Percentiles rank a stretch among this genome's conserved stretches.
Evolutionary conservation across 2,113 vertebrate genomes (phyloP).

Genomic region (zebrafish (Danio rerio)): DNA sequence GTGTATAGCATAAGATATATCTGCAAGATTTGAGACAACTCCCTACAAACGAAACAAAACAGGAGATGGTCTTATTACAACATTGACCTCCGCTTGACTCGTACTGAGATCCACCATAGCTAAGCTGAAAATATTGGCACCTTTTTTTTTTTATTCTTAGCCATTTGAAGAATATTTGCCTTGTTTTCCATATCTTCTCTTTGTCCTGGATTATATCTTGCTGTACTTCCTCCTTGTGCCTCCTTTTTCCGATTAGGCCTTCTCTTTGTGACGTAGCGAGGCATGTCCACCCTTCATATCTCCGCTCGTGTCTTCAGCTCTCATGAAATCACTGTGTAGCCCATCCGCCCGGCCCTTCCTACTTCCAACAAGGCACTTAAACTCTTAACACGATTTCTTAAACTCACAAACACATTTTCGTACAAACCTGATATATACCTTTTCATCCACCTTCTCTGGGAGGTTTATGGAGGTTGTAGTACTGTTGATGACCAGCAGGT

Average conservation of each 20-base stretch:
- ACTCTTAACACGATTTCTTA: neutral
- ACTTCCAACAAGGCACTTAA: constrained; percentile 23
- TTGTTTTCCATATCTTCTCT: constrained; percentile 33
- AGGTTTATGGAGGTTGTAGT: constrained; percentile 5
- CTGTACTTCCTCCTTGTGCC: constrained; percentile 35
- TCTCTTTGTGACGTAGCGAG: constrained; percentile 29
- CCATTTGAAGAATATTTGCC: constrained; percentile 12
- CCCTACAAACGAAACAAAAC: neutral
- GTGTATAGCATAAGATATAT: neutral
- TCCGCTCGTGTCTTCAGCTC: neutral
- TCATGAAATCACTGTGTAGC: constrained; percentile 42
- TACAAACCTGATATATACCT: neutral
- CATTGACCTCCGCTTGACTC: constrained; percentile 8
- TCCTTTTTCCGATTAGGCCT: constrained; percentile 43
- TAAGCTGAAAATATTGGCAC: constrained; percentile 33
- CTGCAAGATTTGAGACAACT: neutral
- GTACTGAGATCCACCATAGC: constrained; percentile 28
- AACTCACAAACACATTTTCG: neutral
- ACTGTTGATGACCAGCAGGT: constrained; percentile 13
- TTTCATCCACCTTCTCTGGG: neutral
- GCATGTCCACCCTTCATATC: constrained; percentile 4
- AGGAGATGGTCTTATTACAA: neutral
- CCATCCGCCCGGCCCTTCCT: neutral
- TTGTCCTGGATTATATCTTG: constrained; percentile 57
- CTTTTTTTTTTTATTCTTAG: constrained; percentile 21